phyloP scores from a whole-genome alignment of 2,888 invertebrate species.

The Ichneumon xanthorius region DNA sequence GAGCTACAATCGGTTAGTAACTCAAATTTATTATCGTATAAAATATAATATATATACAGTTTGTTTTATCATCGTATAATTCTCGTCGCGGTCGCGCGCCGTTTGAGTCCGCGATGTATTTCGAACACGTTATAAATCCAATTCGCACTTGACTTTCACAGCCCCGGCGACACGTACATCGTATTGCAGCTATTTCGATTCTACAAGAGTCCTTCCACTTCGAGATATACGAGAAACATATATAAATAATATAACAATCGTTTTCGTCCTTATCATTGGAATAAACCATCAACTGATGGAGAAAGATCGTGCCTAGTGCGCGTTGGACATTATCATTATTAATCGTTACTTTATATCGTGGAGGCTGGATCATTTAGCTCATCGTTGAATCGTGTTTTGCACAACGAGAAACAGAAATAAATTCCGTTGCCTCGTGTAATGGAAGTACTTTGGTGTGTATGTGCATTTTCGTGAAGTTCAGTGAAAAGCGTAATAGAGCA shows the following conservation, averaged over 20 bases:
- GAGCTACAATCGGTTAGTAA: slow-evolving; percentile 54
- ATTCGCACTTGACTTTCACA: slow-evolving; percentile 8
- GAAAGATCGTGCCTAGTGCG: slow-evolving; percentile 49
- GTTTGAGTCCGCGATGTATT: slow-evolving; percentile 26
- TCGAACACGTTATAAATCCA: slow-evolving; percentile 11
- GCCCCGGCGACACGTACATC: slow-evolving; percentile 18
- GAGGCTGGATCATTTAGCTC: slow-evolving; percentile 38
- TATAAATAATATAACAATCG: slow-evolving; percentile 40
- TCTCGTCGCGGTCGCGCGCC: not conserved
- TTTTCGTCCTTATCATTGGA: slow-evolving; percentile 23
- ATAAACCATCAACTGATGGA: slow-evolving; percentile 36
- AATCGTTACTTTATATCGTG: slow-evolving; percentile 31
- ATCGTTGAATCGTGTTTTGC: slow-evolving; percentile 37
- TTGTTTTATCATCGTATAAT: slow-evolving; percentile 28
- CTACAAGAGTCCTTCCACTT: not conserved
- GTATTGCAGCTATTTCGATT: slow-evolving; percentile 4
- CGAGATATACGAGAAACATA: slow-evolving; percentile 25
- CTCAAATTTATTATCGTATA: slow-evolving; percentile 62
- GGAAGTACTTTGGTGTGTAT: slow-evolving; percentile 59
- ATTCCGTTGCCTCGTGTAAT: slow-evolving; percentile 32
- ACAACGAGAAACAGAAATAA: slow-evolving; percentile 53
- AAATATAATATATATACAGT: slow-evolving; percentile 66
- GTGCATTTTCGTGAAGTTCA: slow-evolving; percentile 79
- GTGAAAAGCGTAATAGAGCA: slow-evolving; percentile 93
- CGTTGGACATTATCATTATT: slow-evolving; percentile 19